Evolutionary conservation across 2,797 vertebrate genomes (phyloP), one percentile per base, ranked within the genome.

Genomic region (Hydrophis major): DNA sequence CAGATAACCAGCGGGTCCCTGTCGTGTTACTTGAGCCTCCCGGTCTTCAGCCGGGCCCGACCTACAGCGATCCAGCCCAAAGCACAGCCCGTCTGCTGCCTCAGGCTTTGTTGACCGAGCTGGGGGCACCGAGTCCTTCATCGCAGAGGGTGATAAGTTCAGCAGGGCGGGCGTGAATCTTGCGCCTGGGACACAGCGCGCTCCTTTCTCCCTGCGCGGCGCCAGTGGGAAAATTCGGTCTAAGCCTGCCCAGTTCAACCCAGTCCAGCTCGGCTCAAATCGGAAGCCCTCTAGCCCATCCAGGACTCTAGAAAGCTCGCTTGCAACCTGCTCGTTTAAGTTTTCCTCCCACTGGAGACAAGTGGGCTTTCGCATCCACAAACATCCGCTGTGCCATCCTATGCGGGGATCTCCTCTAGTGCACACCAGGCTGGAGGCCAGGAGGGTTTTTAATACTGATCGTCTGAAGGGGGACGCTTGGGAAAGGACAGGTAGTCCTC

Each of bases 1-100:
- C 25, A 25, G 96, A 96, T 97, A 96, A 95, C 89, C 93, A 97
- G 95, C 94, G 89, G 93, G 91, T 13, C 95, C 96, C 96, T 95
- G 95, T 94, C 93, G 83, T 53, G 61, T 93, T 94, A 92, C 69
- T 93, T 6, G 83, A 86, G 94, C 90, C 94, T 93, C 93, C 92
- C 87, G 61, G 95, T 90, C 13, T 90, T 89, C 11, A 47, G 27
- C 42, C 11, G 10, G 4, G 69, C 74, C n/a, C 27, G 25, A 16
- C 89, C 66, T n/a, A 13, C 50, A 25, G 4, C 50, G 37, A 61
- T 28, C 7, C 28, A 78, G 74, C 37, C 74, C 53, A 94, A 53
- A 53, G 8, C 50, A 53, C 50, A 53, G 50, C 8, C 50, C 50
- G 8, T 53, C 50, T 53, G 6, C 88, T 89, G 57, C 20, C 91